These are phyloP conservation scores for Cabera pusaria DNA, from an alignment of 2,888 invertebrate genomes.

Conservation along the genomic window DNA sequence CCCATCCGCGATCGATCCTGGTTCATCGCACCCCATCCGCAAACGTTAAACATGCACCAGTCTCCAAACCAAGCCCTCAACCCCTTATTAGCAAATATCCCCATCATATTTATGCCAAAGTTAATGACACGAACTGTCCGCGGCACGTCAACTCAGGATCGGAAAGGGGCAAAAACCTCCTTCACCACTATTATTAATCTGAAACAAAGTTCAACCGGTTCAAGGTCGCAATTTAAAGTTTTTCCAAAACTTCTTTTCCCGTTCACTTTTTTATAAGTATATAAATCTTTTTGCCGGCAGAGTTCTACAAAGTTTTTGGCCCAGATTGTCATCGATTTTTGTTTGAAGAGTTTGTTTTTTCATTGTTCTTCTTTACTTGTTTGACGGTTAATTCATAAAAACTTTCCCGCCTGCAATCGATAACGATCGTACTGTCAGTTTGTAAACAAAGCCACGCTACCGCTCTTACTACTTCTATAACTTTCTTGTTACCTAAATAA, in stretches of 20 bases:
- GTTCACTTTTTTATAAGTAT: slow-evolving; percentile 82
- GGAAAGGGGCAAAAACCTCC: slow-evolving; percentile 68
- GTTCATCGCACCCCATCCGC: slow-evolving; percentile 65
- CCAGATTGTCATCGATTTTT: slow-evolving; percentile 85
- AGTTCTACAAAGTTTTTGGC: slow-evolving; percentile 81
- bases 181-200: slow-evolving; percentile 80
- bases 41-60: slow-evolving; percentile 51
- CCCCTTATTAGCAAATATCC: slow-evolving; percentile 47
- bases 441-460: slow-evolving; percentile 67
- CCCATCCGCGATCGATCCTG: slow-evolving; percentile 62
- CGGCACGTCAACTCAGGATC: slow-evolving; percentile 57
- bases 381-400: slow-evolving; percentile 84
- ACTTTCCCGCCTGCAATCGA: slow-evolving; percentile 79
- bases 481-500: neutral
- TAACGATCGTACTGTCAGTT: slow-evolving; percentile 60
- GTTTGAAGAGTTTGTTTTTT: slow-evolving; percentile 84
- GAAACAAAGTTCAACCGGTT: slow-evolving; percentile 79
- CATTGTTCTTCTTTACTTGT: slow-evolving; percentile 84
- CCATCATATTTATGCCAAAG: slow-evolving; percentile 53
- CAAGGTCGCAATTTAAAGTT: slow-evolving; percentile 85
- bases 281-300: slow-evolving; percentile 83
- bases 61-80: slow-evolving; percentile 38
- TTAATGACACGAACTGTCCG: slow-evolving; percentile 56
- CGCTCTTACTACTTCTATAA: no score
- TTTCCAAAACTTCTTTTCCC: slow-evolving; percentile 81